Conservation (phyloP, 2,113 vertebrate genomes). For the Pipa parva region DNA sequence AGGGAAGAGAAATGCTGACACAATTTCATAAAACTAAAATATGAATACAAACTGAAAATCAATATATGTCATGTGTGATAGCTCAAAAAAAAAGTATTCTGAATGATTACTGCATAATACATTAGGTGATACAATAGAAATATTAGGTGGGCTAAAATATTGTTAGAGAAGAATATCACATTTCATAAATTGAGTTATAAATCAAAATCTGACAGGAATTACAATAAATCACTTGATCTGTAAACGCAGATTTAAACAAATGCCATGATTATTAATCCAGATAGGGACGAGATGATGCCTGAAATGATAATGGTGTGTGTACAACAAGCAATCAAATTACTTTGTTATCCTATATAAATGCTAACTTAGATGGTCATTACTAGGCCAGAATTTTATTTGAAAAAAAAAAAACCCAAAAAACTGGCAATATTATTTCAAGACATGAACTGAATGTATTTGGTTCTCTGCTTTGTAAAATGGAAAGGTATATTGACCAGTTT, state of each 20-base stretch:
- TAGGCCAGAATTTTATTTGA: no score
- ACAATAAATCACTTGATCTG: neutral
- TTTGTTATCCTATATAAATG: no score
- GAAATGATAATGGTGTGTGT: no score
- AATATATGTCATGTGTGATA: conserved; percentile 33
- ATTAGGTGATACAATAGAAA: neutral
- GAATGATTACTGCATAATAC: conserved; percentile 3
- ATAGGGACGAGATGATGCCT: neutral
- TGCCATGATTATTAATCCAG: neutral
- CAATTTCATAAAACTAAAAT: conserved; percentile 37
- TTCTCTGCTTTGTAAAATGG: no score
- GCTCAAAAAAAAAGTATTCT: conserved; percentile 10
- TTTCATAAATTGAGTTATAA: conserved; percentile 17
- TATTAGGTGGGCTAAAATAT: conserved; percentile 13
- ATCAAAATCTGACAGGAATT: conserved; percentile 10
- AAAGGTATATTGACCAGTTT: no score
- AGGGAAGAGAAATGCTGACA: conserved; percentile 32
- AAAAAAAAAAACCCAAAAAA: no score
- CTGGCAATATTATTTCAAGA: no score
- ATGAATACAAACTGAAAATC: conserved; percentile 38
- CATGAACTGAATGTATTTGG: no score
- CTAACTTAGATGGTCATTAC: no score
- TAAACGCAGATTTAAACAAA: conserved; percentile 4
- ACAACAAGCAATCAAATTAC: no score
- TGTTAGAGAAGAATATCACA: conserved; percentile 20